Evolutionary conservation across 2,113 vertebrate species (phyloP).

Genomic region (Pituophis catenifer): DNA sequence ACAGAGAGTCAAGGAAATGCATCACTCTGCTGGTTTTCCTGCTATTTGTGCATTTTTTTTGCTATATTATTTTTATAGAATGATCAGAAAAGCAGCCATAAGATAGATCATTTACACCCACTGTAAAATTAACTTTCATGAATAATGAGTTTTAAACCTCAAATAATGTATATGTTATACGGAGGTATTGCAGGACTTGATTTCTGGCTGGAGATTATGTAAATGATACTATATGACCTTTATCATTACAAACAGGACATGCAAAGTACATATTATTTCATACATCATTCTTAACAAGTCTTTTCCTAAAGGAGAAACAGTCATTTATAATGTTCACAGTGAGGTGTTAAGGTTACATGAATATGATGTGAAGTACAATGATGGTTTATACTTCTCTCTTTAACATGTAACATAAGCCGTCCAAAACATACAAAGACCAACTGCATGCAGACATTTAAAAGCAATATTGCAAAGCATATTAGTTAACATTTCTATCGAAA

Average conservation of each 20-base stretch:
- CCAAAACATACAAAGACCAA: constrained; percentile 32
- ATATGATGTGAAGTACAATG: constrained; percentile 70
- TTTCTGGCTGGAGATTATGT: constrained; percentile 84
- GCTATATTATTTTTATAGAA: constrained; percentile 84
- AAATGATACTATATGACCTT: constrained; percentile 93
- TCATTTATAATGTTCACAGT: constrained; percentile 84
- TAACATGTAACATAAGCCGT: constrained; percentile 67
- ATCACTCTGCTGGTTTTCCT: constrained; percentile 80
- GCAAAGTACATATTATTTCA: constrained; percentile 85
- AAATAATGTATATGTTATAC: constrained; percentile 81
- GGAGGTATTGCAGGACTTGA: constrained; percentile 78
- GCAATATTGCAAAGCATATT: background rate
- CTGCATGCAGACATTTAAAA: constrained; percentile 34
- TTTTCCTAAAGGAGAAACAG: constrained; percentile 78
- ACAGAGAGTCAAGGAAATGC: constrained; percentile 76
- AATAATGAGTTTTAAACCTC: constrained; percentile 85
- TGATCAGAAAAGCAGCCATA: constrained; percentile 79
- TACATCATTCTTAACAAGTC: constrained; percentile 86
- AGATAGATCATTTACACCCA: constrained; percentile 84
- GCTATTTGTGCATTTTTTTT: constrained; percentile 81
- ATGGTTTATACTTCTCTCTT: constrained; percentile 65
- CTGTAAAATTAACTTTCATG: constrained; percentile 86
- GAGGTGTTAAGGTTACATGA: constrained; percentile 81
- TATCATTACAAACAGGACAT: constrained; percentile 85
- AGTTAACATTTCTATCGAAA: background rate